phyloP scores from a whole-genome alignment of 2,113 vertebrate species.

The Caracal caracal region DNA sequence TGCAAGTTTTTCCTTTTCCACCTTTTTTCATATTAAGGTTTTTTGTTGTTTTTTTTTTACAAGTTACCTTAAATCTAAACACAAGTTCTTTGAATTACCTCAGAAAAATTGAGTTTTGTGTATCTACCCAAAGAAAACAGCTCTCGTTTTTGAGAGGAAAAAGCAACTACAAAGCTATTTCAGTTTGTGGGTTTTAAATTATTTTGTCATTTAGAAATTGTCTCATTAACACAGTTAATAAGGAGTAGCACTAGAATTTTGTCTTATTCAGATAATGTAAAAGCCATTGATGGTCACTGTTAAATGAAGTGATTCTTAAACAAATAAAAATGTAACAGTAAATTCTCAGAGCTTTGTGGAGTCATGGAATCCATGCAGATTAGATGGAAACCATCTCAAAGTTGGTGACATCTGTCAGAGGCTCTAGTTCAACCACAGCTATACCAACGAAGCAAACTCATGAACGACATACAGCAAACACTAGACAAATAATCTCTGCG shows the following conservation, averaged over 20 bases:
- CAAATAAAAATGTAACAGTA: not conserved
- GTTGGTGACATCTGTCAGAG: not conserved
- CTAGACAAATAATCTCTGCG: not conserved
- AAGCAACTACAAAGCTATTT: not conserved
- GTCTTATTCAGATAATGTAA: not conserved
- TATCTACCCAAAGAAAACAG: not conserved
- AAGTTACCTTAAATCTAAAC: not conserved
- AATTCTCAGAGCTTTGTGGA: not conserved
- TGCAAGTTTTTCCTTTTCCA: not conserved
- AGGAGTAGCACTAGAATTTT: slow-evolving; percentile 22
- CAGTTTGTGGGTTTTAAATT: slow-evolving; percentile 34
- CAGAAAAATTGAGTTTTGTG: not conserved
- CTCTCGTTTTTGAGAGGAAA: not conserved
- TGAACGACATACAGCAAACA: not conserved
- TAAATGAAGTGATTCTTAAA: slow-evolving; percentile 29
- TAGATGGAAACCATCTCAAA: not conserved
- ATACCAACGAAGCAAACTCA: not conserved
- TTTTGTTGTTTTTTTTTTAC: not conserved
- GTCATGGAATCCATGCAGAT: not conserved
- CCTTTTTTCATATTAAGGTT: not conserved
- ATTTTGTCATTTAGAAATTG: slow-evolving; percentile 56
- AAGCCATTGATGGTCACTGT: not conserved
- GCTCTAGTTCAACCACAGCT: not conserved
- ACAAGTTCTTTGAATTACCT: not conserved
- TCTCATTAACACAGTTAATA: slow-evolving; percentile 50